Evolutionary conservation across 2,797 vertebrate species (phyloP), one percentile per base, ranked within the genome.

Genomic region (Coilia nasus): DNA sequence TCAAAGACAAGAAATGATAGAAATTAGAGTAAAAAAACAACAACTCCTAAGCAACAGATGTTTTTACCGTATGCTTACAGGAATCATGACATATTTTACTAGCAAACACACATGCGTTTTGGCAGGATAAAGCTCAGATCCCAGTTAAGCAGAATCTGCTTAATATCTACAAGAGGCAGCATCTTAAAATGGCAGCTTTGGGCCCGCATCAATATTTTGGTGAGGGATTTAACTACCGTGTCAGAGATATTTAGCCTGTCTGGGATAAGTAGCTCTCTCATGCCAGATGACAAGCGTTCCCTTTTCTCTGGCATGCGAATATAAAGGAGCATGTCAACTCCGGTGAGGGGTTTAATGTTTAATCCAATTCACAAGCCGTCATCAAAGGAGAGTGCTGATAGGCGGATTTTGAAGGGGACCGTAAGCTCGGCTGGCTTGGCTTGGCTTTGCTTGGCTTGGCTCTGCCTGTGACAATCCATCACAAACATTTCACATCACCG

Each of bases 291-390:
- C 60, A 83, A 78, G 31, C 14, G 4, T 44, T 31, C 31, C 71
- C 28, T 75, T 78, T 71, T 71, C 35, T 78, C 35, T 44, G 71
- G 14, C 71, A 78, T n/a, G 71, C 19, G 15, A 78, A 78, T 10
- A 44, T 78, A 78, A 41, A 41, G 71, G 50, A 78, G 71, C 35
- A 17, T 78, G 31, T 78, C 71, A 78, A 71, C 64, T 78, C 31
- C 6, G 71, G 35, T 19, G 35, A 78, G 71, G 71, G 71, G 15
- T 78, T 78, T 78, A 44, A 78, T 19, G 71, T 78, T 44, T 78
- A 78, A 78, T 41, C 71, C 71, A 78, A 78, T 78, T 78, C 71
- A 21, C 71, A 78, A 2, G 71, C 35, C 31, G 35, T 35, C 71
- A 78, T 78, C 11, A 3, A 44, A 11, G 11, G 10, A 17, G 44